These are phyloP conservation scores for Rhinatrema bivittatum DNA, from an alignment of 2,797 vertebrate species.

Conservation along the genomic window DNA sequence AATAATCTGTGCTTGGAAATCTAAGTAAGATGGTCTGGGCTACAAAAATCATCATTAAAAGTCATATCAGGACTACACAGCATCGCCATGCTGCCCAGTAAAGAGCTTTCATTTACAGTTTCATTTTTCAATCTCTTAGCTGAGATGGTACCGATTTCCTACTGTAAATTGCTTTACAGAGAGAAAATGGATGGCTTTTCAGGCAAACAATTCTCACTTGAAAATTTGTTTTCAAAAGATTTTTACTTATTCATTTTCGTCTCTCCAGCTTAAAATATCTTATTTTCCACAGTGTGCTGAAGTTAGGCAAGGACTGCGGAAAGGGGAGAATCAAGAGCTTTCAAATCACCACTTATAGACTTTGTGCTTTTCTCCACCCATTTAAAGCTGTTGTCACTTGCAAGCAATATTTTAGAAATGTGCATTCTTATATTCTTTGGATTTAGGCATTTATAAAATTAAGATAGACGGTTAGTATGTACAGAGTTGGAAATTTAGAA, in stretches of 20 bases:
- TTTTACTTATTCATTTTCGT: background rate
- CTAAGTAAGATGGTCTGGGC: background rate
- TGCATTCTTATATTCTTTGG: background rate
- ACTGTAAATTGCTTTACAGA: background rate
- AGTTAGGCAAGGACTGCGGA: background rate
- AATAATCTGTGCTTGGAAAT: background rate
- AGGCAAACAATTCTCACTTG: background rate
- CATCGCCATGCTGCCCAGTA: background rate
- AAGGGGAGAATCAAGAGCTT: background rate
- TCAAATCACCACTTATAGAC: background rate
- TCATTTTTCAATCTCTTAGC: conserved; percentile 1
- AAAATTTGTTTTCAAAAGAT: conserved; percentile 3
- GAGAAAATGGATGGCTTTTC: background rate
- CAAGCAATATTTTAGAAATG: background rate
- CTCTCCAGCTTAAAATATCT: background rate
- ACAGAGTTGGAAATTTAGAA: too few relatives aligned
- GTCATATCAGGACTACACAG: background rate
- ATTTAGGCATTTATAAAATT: background rate
- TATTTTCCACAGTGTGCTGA: background rate
- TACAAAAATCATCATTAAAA: background rate
- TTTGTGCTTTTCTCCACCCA: background rate
- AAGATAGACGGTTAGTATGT: too few relatives aligned
- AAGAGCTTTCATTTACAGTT: background rate
- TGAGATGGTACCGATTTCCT: background rate
- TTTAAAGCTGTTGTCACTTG: background rate